Evolutionary conservation across 2,888 invertebrate genomes (phyloP).

Genomic region (Hemistola chrysoprasaria): DNA sequence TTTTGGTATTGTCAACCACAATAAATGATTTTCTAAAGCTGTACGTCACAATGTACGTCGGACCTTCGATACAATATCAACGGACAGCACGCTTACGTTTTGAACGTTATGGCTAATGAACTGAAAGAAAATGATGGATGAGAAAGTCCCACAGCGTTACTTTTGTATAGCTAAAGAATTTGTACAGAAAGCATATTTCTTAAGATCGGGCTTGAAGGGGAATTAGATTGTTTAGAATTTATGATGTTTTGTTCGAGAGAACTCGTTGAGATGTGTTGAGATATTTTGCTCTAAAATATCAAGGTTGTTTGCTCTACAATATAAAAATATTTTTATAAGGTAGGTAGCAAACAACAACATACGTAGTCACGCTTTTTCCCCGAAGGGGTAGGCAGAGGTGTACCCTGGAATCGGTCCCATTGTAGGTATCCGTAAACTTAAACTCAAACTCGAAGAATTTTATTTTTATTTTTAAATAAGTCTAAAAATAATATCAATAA

Average conservation of each 20-base stretch:
- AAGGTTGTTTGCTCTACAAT: too few relatives aligned
- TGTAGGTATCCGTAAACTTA: too few relatives aligned
- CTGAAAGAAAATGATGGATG: slow-evolving; percentile 76
- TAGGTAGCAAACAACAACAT: too few relatives aligned
- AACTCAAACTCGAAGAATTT: too few relatives aligned
- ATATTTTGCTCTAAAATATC: too few relatives aligned
- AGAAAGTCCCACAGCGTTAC: slow-evolving; percentile 32
- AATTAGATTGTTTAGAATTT: slow-evolving; percentile 27
- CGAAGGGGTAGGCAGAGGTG: too few relatives aligned
- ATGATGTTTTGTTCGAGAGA: slow-evolving; percentile 11
- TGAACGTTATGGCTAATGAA: slow-evolving; percentile 69
- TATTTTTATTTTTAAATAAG: too few relatives aligned
- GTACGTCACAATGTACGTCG: slow-evolving; percentile 15
- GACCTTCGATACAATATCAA: slow-evolving; percentile 38
- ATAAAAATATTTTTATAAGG: too few relatives aligned
- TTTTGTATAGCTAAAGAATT: slow-evolving; percentile 21
- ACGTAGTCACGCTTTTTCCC: too few relatives aligned
- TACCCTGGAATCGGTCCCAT: too few relatives aligned
- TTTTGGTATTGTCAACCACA: slow-evolving; percentile 18
- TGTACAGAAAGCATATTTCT: slow-evolving; percentile 18
- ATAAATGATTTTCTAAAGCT: slow-evolving; percentile 22
- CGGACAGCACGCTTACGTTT: slow-evolving; percentile 59
- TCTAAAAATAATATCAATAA: too few relatives aligned
- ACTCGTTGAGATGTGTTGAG: too few relatives aligned
- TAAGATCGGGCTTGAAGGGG: neutral